These are phyloP conservation scores for Bubalus kerabau DNA, from an alignment of 2,113 vertebrate genomes.

Conservation along the genomic window DNA sequence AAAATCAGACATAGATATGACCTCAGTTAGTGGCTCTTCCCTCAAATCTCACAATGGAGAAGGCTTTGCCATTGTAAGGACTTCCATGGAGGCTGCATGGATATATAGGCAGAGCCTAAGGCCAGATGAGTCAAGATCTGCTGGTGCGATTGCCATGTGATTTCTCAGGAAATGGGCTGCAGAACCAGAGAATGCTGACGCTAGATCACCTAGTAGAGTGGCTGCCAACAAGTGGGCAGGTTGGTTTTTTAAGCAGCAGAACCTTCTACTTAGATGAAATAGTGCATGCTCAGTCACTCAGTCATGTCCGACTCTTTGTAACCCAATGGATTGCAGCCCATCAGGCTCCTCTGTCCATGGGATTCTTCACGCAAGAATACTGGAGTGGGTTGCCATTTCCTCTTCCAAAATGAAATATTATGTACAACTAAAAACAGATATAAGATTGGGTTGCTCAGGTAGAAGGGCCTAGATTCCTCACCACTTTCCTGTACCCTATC, in stretches of 20 bases:
- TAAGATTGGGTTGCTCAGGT: neutral
- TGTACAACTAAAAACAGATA: neutral
- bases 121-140: neutral
- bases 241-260: neutral
- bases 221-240: neutral
- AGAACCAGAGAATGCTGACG: neutral
- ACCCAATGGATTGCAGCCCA: neutral
- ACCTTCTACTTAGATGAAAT: neutral
- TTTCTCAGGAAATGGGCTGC: neutral
- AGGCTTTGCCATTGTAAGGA: neutral
- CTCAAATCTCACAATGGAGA: neutral
- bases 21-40: neutral
- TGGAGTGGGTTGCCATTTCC: neutral
- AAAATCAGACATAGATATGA: neutral
- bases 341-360: neutral
- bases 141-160: neutral
- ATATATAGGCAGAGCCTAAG: neutral
- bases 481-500: accelerated
- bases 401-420: neutral
- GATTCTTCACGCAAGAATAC: neutral
- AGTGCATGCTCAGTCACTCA: neutral
- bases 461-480: neutral
- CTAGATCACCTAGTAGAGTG: accelerated
- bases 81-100: neutral
- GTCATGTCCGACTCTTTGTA: neutral